Evolutionary conservation across 2,113 vertebrate species (phyloP).

Genomic region (Pavo muticus): DNA sequence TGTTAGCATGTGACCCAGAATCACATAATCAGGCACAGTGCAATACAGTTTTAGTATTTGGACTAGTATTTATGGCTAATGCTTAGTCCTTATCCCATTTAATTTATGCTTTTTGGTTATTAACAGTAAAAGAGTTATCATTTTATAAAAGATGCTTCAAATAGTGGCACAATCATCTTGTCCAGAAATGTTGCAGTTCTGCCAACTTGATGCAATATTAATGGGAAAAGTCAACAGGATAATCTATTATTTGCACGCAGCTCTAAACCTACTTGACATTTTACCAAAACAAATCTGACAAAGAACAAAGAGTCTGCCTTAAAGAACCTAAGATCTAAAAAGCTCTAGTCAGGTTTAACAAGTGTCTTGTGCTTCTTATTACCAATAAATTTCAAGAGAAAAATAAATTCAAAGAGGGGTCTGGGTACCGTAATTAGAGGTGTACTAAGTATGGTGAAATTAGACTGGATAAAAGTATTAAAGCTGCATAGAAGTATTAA

Average conservation of each 20-base stretch:
- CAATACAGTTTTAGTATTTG: not conserved
- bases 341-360: constrained; percentile 33
- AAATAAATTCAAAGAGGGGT: not conserved
- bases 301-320: constrained; percentile 53
- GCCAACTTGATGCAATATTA: constrained; percentile 20
- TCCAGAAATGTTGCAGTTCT: constrained; percentile 26
- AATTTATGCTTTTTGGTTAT: constrained; percentile 6
- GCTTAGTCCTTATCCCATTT: not conserved
- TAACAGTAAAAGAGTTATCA: not conserved
- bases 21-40: not conserved
- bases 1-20: not conserved
- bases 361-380: constrained; percentile 39
- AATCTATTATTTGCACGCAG: constrained; percentile 39
- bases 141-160: not conserved
- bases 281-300: constrained; percentile 22
- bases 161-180: not conserved
- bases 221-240: constrained; percentile 30
- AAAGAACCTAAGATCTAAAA: constrained; percentile 37
- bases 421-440: not conserved
- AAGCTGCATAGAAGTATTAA: constrained; percentile 1
- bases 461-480: not conserved
- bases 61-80: not conserved
- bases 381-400: constrained; percentile 10
- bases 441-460: not conserved
- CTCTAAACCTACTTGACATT: not conserved